These are phyloP conservation scores for Xylophagus ater DNA, from an alignment of 2,888 invertebrate species.

Conservation along the genomic window DNA sequence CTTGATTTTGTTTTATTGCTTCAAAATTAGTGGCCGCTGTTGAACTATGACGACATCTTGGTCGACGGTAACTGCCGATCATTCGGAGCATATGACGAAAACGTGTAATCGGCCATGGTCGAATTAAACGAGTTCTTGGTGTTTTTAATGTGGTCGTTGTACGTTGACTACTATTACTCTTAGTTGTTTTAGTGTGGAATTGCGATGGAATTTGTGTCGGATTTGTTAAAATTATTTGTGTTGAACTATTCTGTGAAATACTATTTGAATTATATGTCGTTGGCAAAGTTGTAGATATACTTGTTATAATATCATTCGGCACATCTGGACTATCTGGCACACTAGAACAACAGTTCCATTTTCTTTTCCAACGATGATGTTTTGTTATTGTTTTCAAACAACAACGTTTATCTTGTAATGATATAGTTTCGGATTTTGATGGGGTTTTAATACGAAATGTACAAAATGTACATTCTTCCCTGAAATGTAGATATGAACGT, in stretches of 20 bases:
- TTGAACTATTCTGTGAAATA: constrained; percentile 12
- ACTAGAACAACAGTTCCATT: constrained; percentile 49
- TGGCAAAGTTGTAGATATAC: constrained; percentile 25
- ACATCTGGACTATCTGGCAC: constrained; percentile 50
- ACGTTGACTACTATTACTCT: constrained; percentile 13
- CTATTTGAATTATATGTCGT: constrained; percentile 12
- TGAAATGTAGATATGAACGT: constrained; percentile 29
- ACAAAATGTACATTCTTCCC: constrained; percentile 38
- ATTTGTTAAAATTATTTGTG: constrained; percentile 23
- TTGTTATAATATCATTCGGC: constrained; percentile 40
- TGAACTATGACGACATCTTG: constrained; percentile 29
- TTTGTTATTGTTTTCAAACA: constrained; percentile 36
- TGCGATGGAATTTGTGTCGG: constrained; percentile 26
- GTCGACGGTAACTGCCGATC: constrained; percentile 34
- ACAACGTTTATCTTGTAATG: constrained; percentile 21
- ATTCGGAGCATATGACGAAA: constrained; percentile 36
- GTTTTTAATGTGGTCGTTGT: constrained; percentile 9
- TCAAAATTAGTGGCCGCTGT: constrained; percentile 15
- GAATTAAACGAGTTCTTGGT: constrained; percentile 20
- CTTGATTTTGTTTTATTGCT: constrained; percentile 36
- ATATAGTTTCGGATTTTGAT: constrained; percentile 19
- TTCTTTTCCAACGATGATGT: constrained; percentile 41
- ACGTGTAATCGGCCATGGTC: constrained; percentile 30
- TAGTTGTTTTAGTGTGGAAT: no score
- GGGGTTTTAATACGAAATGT: constrained; percentile 35